These are phyloP conservation scores for Erebia ligea DNA, from an alignment of 2,888 invertebrate genomes.

Conservation along the genomic window DNA sequence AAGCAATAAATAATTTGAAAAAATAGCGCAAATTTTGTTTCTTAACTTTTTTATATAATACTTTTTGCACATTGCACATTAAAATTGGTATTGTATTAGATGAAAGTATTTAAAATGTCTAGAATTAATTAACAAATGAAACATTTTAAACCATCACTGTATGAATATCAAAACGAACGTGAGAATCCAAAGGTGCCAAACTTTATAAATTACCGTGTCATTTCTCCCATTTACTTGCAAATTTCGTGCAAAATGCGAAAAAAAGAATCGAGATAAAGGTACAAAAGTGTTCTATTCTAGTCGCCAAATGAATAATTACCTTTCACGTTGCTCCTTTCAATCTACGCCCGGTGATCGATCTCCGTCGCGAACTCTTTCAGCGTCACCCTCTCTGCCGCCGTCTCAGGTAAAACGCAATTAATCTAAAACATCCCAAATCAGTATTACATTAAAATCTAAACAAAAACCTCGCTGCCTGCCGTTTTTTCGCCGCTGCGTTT, in stretches of 20 bases:
- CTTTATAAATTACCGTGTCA: conserved; percentile 79
- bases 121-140: neutral
- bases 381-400: conserved; percentile 75
- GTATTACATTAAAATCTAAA: conserved; percentile 82
- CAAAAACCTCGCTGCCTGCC: conserved; percentile 74
- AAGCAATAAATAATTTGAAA: conserved; percentile 12
- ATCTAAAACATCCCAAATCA: conserved; percentile 83
- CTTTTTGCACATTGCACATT: neutral
- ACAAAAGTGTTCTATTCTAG: conserved; percentile 83
- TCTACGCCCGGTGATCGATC: conserved; percentile 79
- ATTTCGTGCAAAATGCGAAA: conserved; percentile 79
- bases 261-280: conserved; percentile 79
- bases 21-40: conserved; percentile 46
- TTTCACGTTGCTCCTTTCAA: conserved; percentile 82
- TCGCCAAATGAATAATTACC: conserved; percentile 83
- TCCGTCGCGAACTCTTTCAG: conserved; percentile 82
- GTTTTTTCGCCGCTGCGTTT: conserved; percentile 79
- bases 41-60: neutral
- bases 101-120: neutral
- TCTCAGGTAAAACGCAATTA: conserved; percentile 81
- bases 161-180: conserved; percentile 48
- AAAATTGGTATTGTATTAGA: neutral
- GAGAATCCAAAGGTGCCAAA: conserved; percentile 69
- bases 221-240: conserved; percentile 81
- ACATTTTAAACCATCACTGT: neutral